Evolutionary conservation across 2,113 vertebrate species (phyloP), one percentile per base, ranked within the genome.

Genomic region (Piaya cayana): DNA sequence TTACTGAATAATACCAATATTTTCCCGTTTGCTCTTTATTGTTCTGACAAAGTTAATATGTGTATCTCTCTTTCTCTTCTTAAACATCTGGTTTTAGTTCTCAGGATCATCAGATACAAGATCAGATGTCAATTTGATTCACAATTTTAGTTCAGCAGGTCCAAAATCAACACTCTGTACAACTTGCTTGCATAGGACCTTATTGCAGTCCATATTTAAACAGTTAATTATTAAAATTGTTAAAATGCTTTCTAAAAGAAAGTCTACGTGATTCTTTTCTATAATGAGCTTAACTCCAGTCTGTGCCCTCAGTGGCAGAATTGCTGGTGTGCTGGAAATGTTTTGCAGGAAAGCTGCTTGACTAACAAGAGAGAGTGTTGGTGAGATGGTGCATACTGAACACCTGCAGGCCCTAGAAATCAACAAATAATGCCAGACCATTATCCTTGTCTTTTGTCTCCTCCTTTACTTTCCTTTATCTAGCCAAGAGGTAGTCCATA

Each of bases 231-330:
- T 67, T 50, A 17, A 78, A 83, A 67, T 22, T 42, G 12, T 82
- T 72, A 64, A 91, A 67, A 87, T 90, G 81, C 43, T 91, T 96
- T 87, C 75, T 82, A 32, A 85, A 95, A 77, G 52, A 68, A 90
- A 86, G 18, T 64, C 91, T 27, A 2, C 0, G 0, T 96, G 67
- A 56, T 92, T 56, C 39, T 6, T 29, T 85, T 64, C 79, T 89
- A 8, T 65, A 80, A 89, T 93, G 92, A 85, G 69, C 70, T 63
- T 81, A 91, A 50, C 84, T 78, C 59, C 56, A 65, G 47, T 80
- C 60, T 78, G 29, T 65, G 67, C 49, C 80, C 74, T 94, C 50
- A 19, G 74, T 82, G 84, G 68, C 36, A 63, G 69, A 92, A 47
- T 70, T 86, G 11, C 59, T 92, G 42, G 12, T 60, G 42, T 77